These are phyloP conservation scores for Toxotes chatareus DNA, from an alignment of 2,113 vertebrate genomes.

Conservation along the genomic window DNA sequence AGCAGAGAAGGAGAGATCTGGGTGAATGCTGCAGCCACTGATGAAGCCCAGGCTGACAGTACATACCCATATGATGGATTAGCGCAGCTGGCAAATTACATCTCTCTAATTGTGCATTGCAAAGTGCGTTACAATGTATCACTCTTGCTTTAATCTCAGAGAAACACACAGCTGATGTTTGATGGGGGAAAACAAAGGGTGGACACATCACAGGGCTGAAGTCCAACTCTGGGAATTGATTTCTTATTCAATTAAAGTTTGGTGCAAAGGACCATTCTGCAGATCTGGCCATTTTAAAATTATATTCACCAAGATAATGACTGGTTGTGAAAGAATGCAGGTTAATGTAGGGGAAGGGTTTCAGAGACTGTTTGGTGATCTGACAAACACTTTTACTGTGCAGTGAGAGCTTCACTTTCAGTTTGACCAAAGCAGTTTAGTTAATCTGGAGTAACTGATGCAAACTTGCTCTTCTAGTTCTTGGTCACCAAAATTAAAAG, in stretches of 20 bases:
- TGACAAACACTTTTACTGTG: too few species aligned
- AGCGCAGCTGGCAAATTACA: conserved; percentile 68
- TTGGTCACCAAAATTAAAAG: too few species aligned
- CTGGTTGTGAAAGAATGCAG: neutral
- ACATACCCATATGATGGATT: conserved; percentile 71
- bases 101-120: conserved; percentile 63
- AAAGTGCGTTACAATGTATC: conserved; percentile 42
- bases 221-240: neutral
- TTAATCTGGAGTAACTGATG: too few species aligned
- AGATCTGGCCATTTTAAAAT: neutral
- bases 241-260: neutral
- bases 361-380: too few species aligned
- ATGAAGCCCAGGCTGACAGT: conserved; percentile 69
- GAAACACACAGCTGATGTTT: conserved; percentile 22
- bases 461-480: too few species aligned
- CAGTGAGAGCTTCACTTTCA: too few species aligned
- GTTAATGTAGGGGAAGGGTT: neutral
- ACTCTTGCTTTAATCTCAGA: conserved; percentile 51
- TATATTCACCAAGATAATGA: neutral
- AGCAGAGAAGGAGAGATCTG: conserved; percentile 55
- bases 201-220: neutral
- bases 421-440: too few species aligned
- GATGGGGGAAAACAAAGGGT: conserved; percentile 17
- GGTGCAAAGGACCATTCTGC: neutral
- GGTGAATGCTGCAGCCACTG: conserved; percentile 48